Evolutionary conservation across 2,888 invertebrate species (phyloP).

Genomic region (Leistus spinibarbis): DNA sequence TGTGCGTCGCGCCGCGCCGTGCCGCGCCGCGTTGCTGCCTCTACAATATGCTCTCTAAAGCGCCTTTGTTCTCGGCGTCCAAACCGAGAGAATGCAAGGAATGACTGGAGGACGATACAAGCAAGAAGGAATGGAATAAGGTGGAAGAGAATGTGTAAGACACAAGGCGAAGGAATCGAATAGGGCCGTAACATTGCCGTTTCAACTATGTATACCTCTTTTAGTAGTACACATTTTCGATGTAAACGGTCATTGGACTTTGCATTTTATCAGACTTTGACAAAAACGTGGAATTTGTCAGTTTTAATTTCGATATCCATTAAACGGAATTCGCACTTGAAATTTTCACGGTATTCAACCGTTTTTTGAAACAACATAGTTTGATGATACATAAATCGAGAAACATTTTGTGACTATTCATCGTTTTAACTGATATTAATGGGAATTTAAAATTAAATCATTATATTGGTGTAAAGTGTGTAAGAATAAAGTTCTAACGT

Average conservation of each 20-base stretch:
- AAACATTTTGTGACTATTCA: too few relatives aligned
- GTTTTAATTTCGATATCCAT: background rate
- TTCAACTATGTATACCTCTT: background rate
- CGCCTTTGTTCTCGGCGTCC: slow-evolving; percentile 16
- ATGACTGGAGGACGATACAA: background rate
- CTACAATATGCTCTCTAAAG: background rate
- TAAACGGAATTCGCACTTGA: background rate
- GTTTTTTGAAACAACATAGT: too few relatives aligned
- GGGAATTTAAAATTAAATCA: too few relatives aligned
- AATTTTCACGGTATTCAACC: too few relatives aligned
- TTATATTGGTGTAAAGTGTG: too few relatives aligned
- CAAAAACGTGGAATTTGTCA: background rate
- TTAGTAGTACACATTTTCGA: background rate
- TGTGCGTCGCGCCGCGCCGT: slow-evolving; percentile 7
- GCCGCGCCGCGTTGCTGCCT: too few relatives aligned
- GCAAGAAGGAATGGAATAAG: slow-evolving; percentile 1
- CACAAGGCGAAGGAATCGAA: background rate
- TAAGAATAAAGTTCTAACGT: too few relatives aligned
- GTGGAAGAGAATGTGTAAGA: background rate
- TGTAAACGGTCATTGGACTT: background rate
- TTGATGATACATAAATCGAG: too few relatives aligned
- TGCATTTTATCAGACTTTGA: background rate
- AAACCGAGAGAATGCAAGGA: slow-evolving; percentile 18
- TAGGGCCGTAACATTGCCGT: background rate
- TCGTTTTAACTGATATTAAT: too few relatives aligned